A percentile compares a stretch with the other conserved stretches of the same genome.
These are phyloP conservation scores for Phaedon cochleariae DNA, from an alignment of 2,888 invertebrate genomes.

Conservation along the genomic window DNA sequence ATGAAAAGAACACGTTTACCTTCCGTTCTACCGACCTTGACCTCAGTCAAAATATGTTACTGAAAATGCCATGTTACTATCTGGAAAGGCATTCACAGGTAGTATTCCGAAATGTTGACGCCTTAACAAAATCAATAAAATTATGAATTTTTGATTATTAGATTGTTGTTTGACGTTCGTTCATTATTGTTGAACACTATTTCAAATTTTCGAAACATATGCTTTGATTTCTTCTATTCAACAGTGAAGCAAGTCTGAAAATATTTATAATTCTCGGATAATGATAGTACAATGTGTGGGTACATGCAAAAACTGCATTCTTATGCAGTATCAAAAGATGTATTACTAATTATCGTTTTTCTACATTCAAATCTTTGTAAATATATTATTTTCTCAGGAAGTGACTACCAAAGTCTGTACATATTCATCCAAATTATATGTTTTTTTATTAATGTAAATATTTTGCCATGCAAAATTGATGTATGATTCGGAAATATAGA, in stretches of 20 bases:
- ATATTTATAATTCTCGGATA: conserved; percentile 40
- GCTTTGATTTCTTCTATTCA: conserved; percentile 43
- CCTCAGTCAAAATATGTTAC: too few species aligned
- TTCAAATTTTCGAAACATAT: conserved; percentile 37
- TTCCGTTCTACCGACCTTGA: too few species aligned
- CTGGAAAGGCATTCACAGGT: too few species aligned
- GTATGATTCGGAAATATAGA: conserved; percentile 39
- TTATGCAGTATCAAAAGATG: conserved; percentile 24
- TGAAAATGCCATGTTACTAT: too few species aligned
- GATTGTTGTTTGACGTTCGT: not conserved
- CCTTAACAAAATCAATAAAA: too few species aligned
- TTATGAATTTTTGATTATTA: too few species aligned
- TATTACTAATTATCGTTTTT: conserved; percentile 37
- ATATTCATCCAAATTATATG: conserved; percentile 47
- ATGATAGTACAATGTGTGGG: conserved; percentile 44
- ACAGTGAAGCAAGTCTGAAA: conserved; percentile 45
- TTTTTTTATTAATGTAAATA: conserved; percentile 53
- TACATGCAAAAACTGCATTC: conserved; percentile 9
- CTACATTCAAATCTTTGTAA: conserved; percentile 35
- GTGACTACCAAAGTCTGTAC: conserved; percentile 52
- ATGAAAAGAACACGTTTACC: too few species aligned
- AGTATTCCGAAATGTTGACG: too few species aligned
- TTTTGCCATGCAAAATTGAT: conserved; percentile 46
- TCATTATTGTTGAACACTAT: conserved; percentile 8
- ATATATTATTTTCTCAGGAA: conserved; percentile 52